These are phyloP conservation scores for Alligator sinensis DNA, from an alignment of 2,113 vertebrate genomes.

Conservation along the genomic window DNA sequence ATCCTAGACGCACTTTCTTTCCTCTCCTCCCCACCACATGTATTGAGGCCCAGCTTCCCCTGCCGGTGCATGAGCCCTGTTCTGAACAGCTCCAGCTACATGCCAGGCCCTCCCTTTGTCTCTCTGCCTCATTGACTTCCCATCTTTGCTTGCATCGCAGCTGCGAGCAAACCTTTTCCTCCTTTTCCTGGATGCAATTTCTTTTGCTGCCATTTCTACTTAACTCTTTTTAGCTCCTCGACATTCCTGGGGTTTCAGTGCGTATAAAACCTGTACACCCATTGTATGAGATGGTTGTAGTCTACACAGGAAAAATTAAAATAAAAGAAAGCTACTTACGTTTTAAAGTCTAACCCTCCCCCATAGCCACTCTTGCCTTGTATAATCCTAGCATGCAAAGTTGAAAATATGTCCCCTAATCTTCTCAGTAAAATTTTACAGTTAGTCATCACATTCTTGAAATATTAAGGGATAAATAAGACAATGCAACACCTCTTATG, in stretches of 20 bases:
- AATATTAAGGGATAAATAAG: neutral
- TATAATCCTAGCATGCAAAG: neutral
- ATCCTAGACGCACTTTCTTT: neutral
- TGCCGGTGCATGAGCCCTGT: neutral
- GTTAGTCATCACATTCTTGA: neutral
- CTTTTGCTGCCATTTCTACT: constrained; percentile 52
- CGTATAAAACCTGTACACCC: neutral
- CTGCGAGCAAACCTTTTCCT: neutral
- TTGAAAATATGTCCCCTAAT: rapidly evolving
- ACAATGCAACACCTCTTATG: rapidly evolving
- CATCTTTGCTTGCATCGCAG: neutral
- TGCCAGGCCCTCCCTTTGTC: neutral
- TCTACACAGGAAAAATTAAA: neutral
- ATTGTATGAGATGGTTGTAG: too few species aligned
- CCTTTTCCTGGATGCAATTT: constrained; percentile 36
- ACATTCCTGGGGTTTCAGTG: constrained; percentile 38
- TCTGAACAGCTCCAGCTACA: neutral
- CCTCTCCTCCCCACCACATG: rapidly evolving
- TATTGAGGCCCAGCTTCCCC: rapidly evolving
- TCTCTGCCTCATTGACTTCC: constrained; percentile 8
- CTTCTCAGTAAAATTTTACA: neutral
- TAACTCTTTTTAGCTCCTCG: constrained; percentile 42
- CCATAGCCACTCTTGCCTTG: constrained; percentile 10
- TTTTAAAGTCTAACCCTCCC: neutral
- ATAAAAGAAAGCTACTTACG: neutral